phyloP scores from a whole-genome alignment of 1,140 invertebrate species.

The Lasaia peninsularis region DNA sequence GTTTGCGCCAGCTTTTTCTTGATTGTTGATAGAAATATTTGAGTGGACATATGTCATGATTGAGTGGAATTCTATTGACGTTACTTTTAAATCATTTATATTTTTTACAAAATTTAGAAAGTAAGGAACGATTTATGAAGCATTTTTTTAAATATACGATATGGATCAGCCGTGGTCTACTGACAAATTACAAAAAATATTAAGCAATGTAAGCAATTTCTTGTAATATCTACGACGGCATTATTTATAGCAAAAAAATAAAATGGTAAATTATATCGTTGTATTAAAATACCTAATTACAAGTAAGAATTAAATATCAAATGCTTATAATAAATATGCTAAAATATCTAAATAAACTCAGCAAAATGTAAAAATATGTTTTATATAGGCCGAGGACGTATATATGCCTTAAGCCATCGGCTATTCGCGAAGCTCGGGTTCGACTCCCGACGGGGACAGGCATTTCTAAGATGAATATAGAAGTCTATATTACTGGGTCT shows the following conservation, averaged over 20 bases:
- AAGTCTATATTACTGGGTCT: no score
- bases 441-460: no score
- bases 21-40: no score
- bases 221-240: background rate
- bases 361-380: no score
- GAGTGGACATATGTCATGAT: background rate
- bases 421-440: no score
- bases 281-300: background rate
- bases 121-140: background rate
- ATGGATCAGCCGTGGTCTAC: slow-evolving; percentile 43
- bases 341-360: no score
- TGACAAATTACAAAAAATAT: slow-evolving; percentile 43
- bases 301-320: no score
- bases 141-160: slow-evolving; percentile 4
- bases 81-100: slow-evolving; percentile 2
- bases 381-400: no score
- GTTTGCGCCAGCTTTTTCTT: no score
- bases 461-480: no score
- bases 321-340: no score
- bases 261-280: background rate
- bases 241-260: background rate
- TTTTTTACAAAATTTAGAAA: slow-evolving; percentile 20
- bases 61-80: slow-evolving; percentile 1
- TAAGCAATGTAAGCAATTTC: slow-evolving; percentile 37
- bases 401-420: no score